Evolutionary conservation across 2,888 invertebrate species (phyloP), one percentile per base, ranked within the genome.

Genomic region (Agrochola lota): DNA sequence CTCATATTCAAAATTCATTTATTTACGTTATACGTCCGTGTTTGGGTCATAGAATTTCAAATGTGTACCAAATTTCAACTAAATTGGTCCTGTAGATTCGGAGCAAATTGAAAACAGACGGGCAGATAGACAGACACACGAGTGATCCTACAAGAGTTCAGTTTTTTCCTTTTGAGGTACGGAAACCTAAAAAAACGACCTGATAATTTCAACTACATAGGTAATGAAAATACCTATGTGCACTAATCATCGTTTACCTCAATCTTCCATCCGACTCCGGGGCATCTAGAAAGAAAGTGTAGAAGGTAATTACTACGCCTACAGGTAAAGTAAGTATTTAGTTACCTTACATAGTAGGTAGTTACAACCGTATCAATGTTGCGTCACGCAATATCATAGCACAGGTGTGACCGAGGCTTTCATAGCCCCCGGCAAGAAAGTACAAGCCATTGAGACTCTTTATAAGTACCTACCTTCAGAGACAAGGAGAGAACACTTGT

Each of bases 341-440:
- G 35, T 52, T 26, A 59, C 1, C 64, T 77, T 55, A 59, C 52
- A 43, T 52, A 46, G 67, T 43, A 49, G 12, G 67, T 43, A 49
- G 12, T 70, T 63, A 73, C 55, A 63, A 64, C 26, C 15, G 74
- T 70, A 59, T 63, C 30, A 67, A 60, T 26, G 66, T 86, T 84
- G 52, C 86, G 60, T 83, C 70, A 84, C 60, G 3, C 15, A 15
- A 59, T 70, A 70, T 70, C 59, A 62, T 35, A n/a, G 55, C 71
- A 66, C 85, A 83, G 86, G 77, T 82, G 86, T 67, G 72, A 78
- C 43, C 35, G 68, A 57, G 57, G 78, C 87, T 85, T 85, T 87
- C 85, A 72, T 81, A 64, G 46, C 87, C 74, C 9, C 30, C 35
- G 80, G 84, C 84, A 80, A 69, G 86, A 86, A 83, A 83, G 86